phyloP scores from a whole-genome alignment of 2,113 vertebrate species.

The Embiotoca jacksoni region DNA sequence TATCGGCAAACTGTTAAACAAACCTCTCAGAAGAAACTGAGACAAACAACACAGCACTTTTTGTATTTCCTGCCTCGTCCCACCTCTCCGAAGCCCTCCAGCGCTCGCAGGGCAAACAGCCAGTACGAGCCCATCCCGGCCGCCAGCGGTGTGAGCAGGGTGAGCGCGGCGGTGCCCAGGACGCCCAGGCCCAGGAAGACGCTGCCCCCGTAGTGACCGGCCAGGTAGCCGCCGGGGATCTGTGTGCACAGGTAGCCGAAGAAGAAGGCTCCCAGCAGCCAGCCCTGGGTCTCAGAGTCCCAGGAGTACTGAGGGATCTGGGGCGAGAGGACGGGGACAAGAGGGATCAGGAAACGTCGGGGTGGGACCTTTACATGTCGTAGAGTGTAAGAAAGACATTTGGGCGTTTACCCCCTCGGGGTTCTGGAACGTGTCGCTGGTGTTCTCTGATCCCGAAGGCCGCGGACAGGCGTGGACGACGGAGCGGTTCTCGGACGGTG shows the following conservation, averaged over 20 bases:
- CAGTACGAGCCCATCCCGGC: slow-evolving; percentile 80
- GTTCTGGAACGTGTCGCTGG: slow-evolving; percentile 43
- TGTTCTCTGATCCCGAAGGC: slow-evolving; percentile 40
- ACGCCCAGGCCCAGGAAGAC: slow-evolving; percentile 86
- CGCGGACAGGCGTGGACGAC: slow-evolving; percentile 65
- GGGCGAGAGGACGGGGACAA: background rate
- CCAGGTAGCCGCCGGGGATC: slow-evolving; percentile 88
- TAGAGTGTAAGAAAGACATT: background rate
- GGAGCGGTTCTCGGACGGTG: slow-evolving; percentile 55
- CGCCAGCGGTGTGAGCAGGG: slow-evolving; percentile 85
- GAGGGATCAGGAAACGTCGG: background rate
- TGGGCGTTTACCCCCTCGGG: slow-evolving; percentile 69
- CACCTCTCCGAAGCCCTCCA: slow-evolving; percentile 86
- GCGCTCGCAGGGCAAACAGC: slow-evolving; percentile 80
- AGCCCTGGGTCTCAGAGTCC: slow-evolving; percentile 83
- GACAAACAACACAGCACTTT: background rate
- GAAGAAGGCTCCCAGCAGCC: slow-evolving; percentile 88
- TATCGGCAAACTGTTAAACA: too few relatives aligned
- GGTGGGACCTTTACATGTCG: too few relatives aligned
- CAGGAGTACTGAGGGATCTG: slow-evolving; percentile 80
- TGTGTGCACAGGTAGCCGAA: slow-evolving; percentile 89
- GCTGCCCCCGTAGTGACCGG: slow-evolving; percentile 85
- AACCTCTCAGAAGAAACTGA: too few relatives aligned
- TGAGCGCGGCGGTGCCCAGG: slow-evolving; percentile 84
- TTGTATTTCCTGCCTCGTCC: background rate